Evolutionary conservation across 2,888 invertebrate species (phyloP).

Genomic region (Scelioninae gen. 1): DNA sequence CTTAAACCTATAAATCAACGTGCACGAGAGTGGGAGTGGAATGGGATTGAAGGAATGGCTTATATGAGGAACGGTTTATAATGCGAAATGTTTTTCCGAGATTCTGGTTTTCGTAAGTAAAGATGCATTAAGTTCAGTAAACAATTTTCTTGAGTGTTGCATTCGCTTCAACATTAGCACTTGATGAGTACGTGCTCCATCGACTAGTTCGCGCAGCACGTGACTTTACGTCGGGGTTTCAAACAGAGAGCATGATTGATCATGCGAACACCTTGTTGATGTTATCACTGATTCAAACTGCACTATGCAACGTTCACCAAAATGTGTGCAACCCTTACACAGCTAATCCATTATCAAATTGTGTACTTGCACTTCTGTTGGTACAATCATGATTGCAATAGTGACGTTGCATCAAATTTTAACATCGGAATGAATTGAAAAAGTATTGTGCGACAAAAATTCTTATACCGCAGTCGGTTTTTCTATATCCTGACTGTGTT

Average conservation of each 20-base stretch:
- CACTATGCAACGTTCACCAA: slow-evolving; percentile 70
- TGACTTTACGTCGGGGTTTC: slow-evolving; percentile 65
- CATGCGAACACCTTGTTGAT: slow-evolving; percentile 76
- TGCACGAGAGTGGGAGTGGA: no score
- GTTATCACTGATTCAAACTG: slow-evolving; percentile 79
- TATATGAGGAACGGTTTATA: neutral
- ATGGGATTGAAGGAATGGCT: neutral
- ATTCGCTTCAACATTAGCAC: slow-evolving; percentile 60
- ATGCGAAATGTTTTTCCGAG: slow-evolving; percentile 39
- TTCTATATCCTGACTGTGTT: no score
- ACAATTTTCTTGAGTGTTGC: slow-evolving; percentile 65
- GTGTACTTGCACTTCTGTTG: slow-evolving; percentile 77
- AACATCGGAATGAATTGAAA: slow-evolving; percentile 41
- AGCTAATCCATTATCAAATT: slow-evolving; percentile 82
- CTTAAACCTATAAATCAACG: no score
- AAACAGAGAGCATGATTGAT: slow-evolving; percentile 79
- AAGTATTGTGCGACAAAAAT: slow-evolving; percentile 31
- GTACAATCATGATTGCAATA: slow-evolving; percentile 73
- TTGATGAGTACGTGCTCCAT: slow-evolving; percentile 63
- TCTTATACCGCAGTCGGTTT: slow-evolving; percentile 3
- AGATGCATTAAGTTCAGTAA: slow-evolving; percentile 45
- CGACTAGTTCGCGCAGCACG: slow-evolving; percentile 52
- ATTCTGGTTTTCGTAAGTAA: slow-evolving; percentile 22
- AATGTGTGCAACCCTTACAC: slow-evolving; percentile 77
- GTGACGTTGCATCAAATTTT: slow-evolving; percentile 61